Base-by-base conservation (phyloP, 1,140 invertebrate genomes). In the Caerostris extrusa region DNA sequence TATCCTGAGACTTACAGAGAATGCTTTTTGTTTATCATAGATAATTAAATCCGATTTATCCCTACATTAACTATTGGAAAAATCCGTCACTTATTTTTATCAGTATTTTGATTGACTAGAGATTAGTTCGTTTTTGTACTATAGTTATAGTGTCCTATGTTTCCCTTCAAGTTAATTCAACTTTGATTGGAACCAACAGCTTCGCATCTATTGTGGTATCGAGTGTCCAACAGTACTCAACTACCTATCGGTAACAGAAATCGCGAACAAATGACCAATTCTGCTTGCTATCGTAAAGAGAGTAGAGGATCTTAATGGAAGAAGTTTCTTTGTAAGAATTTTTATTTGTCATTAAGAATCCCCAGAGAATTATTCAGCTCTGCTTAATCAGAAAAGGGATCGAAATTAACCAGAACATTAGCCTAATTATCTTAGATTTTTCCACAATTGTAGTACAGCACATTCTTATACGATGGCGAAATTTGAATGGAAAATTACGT, bases 381-480 rank as follows among this genome's bases (percentile, higher is more conserved):
- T 69, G n/a, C 14, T 69, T 69, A 69, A 69, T 69, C 67, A 69
- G 67, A 69, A 69, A 69, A 69, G 67, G 19, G 17, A n/a, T 69
- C 67, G 67, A 69, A 69, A 69, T 19, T 69, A 69, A 69, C 67
- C 17, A 5, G 67, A 69, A 19, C n/a, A 69, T 69, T 17, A 69
- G 67, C 14, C n/a, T 69, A 69, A 69, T 69, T 69, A 7, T n/a
- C 67, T 69, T 69, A 69, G 17, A 3, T 17, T 69, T 69, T 64
- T 10, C 67, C 19, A 5, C 19, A 7, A 6, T 69, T 69, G 34
- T 34, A 2, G 34, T 34, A 34, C 34, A 34, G 34, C 34, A 34
- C 34, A 34, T 34, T 34, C 34, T 34, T 34, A 34, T 34, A 34
- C 34, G 34, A 34, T 1, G 34, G 2, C 34, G 34, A 34, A 34